Evolutionary conservation across 2,888 invertebrate species (phyloP).

Genomic region (Eucriotettix oculatus): DNA sequence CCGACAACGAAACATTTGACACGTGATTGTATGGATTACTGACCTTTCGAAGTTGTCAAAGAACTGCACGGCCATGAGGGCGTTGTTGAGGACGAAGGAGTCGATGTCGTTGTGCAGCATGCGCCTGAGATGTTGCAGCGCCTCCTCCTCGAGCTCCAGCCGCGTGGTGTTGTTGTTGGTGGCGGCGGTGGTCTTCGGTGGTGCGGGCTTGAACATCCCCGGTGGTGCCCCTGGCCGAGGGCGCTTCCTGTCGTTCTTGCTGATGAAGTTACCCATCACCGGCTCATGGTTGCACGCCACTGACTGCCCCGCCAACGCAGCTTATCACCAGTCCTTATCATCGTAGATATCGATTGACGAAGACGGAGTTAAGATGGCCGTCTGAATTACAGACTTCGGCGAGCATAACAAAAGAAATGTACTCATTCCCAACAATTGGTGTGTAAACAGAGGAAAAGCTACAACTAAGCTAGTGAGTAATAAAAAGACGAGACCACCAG

Average conservation of each 20-base stretch:
- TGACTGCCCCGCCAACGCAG: not conserved
- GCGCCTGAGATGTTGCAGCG: conserved; percentile 37
- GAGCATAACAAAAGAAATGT: too few species aligned
- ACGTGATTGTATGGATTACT: too few species aligned
- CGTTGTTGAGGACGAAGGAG: conserved; percentile 58
- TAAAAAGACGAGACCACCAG: too few species aligned
- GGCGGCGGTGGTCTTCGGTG: not conserved
- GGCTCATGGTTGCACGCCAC: not conserved
- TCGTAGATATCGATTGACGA: too few species aligned
- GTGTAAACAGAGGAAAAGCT: too few species aligned
- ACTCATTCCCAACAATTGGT: too few species aligned
- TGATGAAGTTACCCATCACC: not conserved
- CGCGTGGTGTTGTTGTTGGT: not conserved
- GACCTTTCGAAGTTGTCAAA: conserved; percentile 64
- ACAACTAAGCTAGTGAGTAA: too few species aligned
- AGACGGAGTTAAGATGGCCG: too few species aligned
- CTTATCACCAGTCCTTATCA: too few species aligned
- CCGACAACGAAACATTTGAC: too few species aligned
- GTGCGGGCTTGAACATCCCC: not conserved
- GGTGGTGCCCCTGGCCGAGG: too few species aligned
- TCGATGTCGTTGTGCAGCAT: conserved; percentile 44
- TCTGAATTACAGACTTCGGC: too few species aligned
- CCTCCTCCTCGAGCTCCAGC: conserved; percentile 25
- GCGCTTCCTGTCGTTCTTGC: not conserved
- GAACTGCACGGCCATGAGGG: conserved; percentile 58